Evolutionary conservation across 2,888 invertebrate species (phyloP).

Genomic region (Epinotia nisella): DNA sequence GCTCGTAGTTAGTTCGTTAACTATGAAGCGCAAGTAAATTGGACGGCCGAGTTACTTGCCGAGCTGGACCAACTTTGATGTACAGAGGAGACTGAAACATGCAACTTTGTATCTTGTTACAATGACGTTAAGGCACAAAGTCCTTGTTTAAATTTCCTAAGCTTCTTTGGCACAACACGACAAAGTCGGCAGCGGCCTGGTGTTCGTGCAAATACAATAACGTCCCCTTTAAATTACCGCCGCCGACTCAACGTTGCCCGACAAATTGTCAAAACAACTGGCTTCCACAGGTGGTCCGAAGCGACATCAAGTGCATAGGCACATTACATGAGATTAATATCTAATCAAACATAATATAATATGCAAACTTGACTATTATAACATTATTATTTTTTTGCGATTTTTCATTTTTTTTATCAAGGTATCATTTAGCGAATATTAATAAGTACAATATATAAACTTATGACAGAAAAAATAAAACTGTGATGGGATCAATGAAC

Average conservation of each 20-base stretch:
- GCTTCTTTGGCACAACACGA: constrained; percentile 17
- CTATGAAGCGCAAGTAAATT: constrained; percentile 35
- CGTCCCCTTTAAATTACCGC: constrained; percentile 60
- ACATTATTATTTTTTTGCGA: constrained; percentile 65
- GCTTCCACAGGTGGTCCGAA: constrained; percentile 69
- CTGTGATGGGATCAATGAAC: constrained; percentile 50
- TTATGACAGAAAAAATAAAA: constrained; percentile 70
- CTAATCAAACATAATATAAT: constrained; percentile 81
- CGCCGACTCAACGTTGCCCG: constrained; percentile 61
- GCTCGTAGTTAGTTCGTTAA: neutral
- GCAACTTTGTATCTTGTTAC: neutral
- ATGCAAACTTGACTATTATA: constrained; percentile 74
- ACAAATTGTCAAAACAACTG: constrained; percentile 62
- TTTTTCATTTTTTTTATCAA: constrained; percentile 70
- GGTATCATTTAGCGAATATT: constrained; percentile 80
- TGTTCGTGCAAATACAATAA: constrained; percentile 48
- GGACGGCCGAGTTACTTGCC: constrained; percentile 23
- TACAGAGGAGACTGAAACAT: neutral
- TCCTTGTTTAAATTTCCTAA: neutral
- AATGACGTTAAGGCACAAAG: neutral
- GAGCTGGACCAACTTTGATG: constrained; percentile 5
- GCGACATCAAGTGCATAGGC: constrained; percentile 73
- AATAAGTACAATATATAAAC: constrained; percentile 82
- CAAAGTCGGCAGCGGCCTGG: constrained; percentile 61
- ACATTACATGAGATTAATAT: constrained; percentile 79